phyloP scores from a whole-genome alignment of 2,797 vertebrate genomes.

The Uromys caudimaculatus region DNA sequence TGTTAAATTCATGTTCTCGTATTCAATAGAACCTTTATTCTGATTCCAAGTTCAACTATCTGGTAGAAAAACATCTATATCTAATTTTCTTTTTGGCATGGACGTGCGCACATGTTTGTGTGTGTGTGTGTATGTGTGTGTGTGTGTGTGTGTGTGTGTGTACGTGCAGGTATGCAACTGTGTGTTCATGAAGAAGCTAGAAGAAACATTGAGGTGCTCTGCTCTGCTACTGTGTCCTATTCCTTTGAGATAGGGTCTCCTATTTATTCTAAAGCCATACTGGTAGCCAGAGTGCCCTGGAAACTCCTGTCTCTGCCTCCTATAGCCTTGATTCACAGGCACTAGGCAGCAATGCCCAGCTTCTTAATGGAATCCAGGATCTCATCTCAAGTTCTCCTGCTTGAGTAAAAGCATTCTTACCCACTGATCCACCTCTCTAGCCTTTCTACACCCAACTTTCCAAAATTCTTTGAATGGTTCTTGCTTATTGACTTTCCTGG shows the following conservation, averaged over 20 bases:
- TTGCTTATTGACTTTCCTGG: neutral
- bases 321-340: neutral
- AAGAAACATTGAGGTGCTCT: neutral
- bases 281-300: neutral
- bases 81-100: neutral
- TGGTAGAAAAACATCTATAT: neutral
- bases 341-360: neutral
- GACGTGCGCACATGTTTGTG: too few species aligned
- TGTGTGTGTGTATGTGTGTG: neutral
- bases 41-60: neutral
- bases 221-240: neutral
- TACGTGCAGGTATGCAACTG: neutral
- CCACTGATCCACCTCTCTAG: neutral
- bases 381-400: neutral
- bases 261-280: neutral
- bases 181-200: neutral
- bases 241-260: neutral
- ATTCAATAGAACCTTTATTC: neutral
- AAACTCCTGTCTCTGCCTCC: neutral
- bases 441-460: neutral
- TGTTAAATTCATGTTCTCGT: neutral
- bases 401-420: neutral
- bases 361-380: neutral
- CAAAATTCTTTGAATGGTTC: constrained; percentile 3
- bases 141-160: neutral